These are phyloP conservation scores for Sphenopsis melanotis DNA, from an alignment of 2,797 vertebrate genomes.

Conservation along the genomic window DNA sequence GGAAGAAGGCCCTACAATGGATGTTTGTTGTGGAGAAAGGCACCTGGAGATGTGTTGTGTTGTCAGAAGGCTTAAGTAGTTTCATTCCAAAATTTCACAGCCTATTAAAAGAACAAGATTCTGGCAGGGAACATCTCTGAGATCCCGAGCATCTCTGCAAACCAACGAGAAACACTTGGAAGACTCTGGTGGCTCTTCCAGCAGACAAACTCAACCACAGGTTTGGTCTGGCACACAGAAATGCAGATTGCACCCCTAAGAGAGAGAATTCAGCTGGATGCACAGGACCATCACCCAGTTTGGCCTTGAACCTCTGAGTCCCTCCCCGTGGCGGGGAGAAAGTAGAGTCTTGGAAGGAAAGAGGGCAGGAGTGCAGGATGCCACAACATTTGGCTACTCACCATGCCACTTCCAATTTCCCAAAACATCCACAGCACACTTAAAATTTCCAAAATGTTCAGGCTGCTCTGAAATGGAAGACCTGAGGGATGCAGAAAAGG, in stretches of 20 bases:
- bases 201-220: background rate
- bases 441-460: background rate
- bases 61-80: constrained; percentile 30
- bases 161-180: background rate
- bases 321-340: background rate
- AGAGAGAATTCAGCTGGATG: background rate
- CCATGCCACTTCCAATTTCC: background rate
- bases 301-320: background rate
- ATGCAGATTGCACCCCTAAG: background rate
- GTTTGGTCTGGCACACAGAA: background rate
- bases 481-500: background rate
- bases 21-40: constrained; percentile 11
- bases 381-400: background rate
- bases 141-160: background rate
- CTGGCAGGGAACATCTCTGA: background rate
- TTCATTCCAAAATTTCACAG: constrained; percentile 33
- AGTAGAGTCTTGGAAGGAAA: background rate
- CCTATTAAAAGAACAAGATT: constrained; percentile 4
- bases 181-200: background rate
- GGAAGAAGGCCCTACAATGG: background rate
- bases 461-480: background rate
- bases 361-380: background rate
- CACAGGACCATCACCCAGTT: rapidly evolving
- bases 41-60: constrained; percentile 54
- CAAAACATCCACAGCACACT: background rate